A percentile compares a stretch with the other conserved stretches of the same genome.
These are phyloP conservation scores for Acromyrmex echinatior DNA, from an alignment of 1,140 invertebrate genomes.

Conservation along the genomic window DNA sequence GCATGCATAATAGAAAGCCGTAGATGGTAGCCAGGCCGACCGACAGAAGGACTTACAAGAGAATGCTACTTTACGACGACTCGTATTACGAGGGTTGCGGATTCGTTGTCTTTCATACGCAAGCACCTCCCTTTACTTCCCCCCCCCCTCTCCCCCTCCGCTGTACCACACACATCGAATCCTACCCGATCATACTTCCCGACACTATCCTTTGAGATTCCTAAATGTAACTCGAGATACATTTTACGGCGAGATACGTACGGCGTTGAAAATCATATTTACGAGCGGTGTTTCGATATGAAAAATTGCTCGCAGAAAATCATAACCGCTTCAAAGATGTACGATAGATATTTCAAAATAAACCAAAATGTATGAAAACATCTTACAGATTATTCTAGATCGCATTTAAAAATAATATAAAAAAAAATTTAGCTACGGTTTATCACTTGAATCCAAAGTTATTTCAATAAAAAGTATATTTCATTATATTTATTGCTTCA, in stretches of 20 bases:
- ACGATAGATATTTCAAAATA: too few relatives aligned
- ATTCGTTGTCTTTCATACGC: slow-evolving; percentile 71
- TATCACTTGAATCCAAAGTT: too few relatives aligned
- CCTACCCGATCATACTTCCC: neutral
- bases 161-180: neutral
- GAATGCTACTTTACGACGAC: slow-evolving; percentile 81
- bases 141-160: neutral
- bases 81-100: slow-evolving; percentile 75
- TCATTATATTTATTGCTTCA: too few relatives aligned
- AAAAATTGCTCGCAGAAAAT: neutral
- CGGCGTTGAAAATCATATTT: slow-evolving; percentile 1
- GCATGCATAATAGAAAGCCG: slow-evolving; percentile 82
- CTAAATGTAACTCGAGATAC: neutral
- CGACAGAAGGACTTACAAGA: slow-evolving; percentile 79
- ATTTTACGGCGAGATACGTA: neutral
- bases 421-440: too few relatives aligned
- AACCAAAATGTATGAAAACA: too few relatives aligned
- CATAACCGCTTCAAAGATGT: neutral
- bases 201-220: slow-evolving; percentile 6
- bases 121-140: neutral
- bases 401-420: too few relatives aligned
- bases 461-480: too few relatives aligned
- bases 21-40: slow-evolving; percentile 72
- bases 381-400: too few relatives aligned
- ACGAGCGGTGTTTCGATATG: neutral